Conservation (phyloP, 2,113 vertebrate genomes). For the Trematocara stigmaticum region DNA sequence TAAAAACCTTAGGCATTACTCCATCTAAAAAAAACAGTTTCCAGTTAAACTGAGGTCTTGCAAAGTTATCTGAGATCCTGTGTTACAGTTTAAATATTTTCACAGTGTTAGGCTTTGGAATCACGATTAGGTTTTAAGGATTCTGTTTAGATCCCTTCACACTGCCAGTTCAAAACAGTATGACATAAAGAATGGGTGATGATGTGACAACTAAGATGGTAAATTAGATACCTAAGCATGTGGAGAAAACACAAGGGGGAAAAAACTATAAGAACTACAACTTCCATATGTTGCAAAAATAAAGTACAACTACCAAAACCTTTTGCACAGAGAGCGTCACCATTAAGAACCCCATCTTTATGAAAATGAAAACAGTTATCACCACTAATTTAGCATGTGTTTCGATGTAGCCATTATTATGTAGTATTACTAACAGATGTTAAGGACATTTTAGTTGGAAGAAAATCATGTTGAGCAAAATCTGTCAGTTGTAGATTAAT, state of each 20-base stretch:
- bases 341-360: background rate
- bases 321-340: background rate
- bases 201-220: background rate
- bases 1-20: background rate
- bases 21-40: background rate
- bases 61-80: background rate
- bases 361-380: background rate
- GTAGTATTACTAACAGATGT: background rate
- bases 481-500: background rate
- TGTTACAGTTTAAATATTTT: background rate
- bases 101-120: background rate
- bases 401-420: background rate
- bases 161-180: background rate
- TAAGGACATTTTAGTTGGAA: background rate
- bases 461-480: background rate
- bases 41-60: background rate
- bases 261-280: background rate
- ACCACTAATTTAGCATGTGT: background rate
- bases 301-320: background rate
- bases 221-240: background rate
- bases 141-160: background rate
- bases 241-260: background rate
- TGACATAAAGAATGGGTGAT: background rate
- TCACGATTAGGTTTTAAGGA: background rate
- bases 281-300: background rate